These are phyloP conservation scores for Calosoma granatense DNA, from an alignment of 1,140 invertebrate species.

Conservation along the genomic window DNA sequence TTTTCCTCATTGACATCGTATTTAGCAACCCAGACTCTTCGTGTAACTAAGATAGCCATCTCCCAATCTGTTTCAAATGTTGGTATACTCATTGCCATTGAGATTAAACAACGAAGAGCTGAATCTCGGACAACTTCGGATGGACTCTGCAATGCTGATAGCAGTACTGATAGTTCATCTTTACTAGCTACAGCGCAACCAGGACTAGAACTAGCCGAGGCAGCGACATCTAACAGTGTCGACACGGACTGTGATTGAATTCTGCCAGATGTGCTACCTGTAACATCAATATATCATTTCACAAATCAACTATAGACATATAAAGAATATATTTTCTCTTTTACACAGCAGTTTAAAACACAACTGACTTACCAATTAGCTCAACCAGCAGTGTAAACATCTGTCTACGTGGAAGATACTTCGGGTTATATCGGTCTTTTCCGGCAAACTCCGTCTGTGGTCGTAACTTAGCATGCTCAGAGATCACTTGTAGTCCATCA, in stretches of 20 bases:
- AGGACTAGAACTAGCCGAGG: constrained; percentile 51
- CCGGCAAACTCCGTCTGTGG: constrained; percentile 31
- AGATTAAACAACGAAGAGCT: constrained; percentile 58
- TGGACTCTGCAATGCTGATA: constrained; percentile 65
- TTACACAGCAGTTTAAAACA: no score
- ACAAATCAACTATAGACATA: constrained; percentile 14
- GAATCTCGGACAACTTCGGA: constrained; percentile 65
- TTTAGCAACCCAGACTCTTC: constrained; percentile 66
- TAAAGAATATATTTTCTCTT: constrained; percentile 10
- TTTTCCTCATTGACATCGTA: constrained; percentile 64
- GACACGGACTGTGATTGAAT: constrained; percentile 66
- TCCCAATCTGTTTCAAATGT: constrained; percentile 47
- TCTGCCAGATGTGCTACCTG: constrained; percentile 52
- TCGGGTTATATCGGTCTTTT: constrained; percentile 55
- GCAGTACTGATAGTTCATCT: constrained; percentile 66
- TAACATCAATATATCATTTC: constrained; percentile 16
- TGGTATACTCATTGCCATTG: constrained; percentile 54
- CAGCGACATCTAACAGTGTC: constrained; percentile 66
- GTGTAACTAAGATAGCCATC: constrained; percentile 49
- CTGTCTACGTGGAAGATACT: constrained; percentile 65
- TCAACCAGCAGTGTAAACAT: constrained; percentile 74
- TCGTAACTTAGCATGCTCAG: constrained; percentile 57
- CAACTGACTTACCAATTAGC: constrained; percentile 53
- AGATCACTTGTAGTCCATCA: constrained; percentile 57
- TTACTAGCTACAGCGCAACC: constrained; percentile 49